These are phyloP conservation scores for Neofelis nebulosa DNA, from an alignment of 2,113 vertebrate genomes.

Conservation along the genomic window DNA sequence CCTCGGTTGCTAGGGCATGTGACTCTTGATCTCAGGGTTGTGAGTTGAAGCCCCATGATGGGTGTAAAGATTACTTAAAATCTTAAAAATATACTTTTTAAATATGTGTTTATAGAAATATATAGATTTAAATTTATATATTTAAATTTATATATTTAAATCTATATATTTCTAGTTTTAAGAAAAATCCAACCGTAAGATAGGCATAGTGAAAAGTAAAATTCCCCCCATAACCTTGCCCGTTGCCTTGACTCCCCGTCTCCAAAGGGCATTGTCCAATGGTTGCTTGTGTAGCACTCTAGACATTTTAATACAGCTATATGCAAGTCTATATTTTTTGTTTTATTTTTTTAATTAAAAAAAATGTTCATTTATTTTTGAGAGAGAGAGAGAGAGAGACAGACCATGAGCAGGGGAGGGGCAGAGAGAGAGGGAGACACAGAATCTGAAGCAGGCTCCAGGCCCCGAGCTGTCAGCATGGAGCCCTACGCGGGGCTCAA, in stretches of 20 bases:
- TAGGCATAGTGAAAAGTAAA: neutral
- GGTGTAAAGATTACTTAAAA: neutral
- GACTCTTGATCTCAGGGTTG: neutral
- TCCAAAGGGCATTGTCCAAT: neutral
- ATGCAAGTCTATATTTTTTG: neutral
- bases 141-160: neutral
- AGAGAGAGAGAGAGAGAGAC: too few relatives aligned
- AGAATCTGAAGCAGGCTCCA: too few relatives aligned
- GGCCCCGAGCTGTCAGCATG: too few relatives aligned
- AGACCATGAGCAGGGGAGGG: too few relatives aligned
- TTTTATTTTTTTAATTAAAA: neutral
- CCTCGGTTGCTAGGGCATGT: neutral
- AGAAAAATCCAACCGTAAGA: constrained; percentile 3
- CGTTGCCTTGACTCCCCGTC: neutral
- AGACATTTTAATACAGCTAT: neutral
- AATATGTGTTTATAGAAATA: too few relatives aligned
- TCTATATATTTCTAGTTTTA: neutral
- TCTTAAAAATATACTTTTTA: neutral
- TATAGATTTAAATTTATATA: neutral
- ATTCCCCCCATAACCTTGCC: neutral
- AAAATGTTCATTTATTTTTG: too few relatives aligned
- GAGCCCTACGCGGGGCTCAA: too few relatives aligned
- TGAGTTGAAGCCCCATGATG: neutral
- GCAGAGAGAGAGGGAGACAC: too few relatives aligned
- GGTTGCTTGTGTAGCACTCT: neutral